A percentile compares a stretch with the other conserved stretches of the same genome.
Evolutionary conservation across 2,797 vertebrate species (phyloP).

Genomic region (Acropternis orthonyx): DNA sequence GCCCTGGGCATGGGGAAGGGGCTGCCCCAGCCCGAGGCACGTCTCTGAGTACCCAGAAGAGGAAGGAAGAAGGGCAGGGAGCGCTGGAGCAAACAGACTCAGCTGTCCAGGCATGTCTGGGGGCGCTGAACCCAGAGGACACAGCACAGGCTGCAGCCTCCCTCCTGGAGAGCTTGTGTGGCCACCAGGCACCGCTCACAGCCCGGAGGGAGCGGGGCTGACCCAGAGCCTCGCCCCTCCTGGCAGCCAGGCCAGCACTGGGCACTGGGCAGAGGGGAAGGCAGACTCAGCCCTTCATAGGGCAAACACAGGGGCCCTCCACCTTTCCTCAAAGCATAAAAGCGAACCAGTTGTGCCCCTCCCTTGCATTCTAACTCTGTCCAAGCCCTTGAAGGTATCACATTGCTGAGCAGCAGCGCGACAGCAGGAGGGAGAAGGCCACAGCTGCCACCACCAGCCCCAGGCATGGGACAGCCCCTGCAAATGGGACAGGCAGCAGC

Average conservation of each 20-base stretch:
- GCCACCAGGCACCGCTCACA: fast-evolving
- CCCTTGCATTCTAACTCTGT: fast-evolving
- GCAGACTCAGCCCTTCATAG: neutral
- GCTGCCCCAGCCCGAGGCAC: neutral
- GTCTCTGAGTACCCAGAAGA: neutral
- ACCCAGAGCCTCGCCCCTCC: neutral
- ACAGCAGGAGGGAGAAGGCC: neutral
- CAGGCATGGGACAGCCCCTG: neutral
- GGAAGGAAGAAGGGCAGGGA: neutral
- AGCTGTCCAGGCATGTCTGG: neutral
- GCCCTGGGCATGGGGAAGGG: neutral
- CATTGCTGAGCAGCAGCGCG: fast-evolving
- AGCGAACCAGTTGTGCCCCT: neutral
- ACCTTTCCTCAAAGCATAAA: fast-evolving
- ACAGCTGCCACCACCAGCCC: neutral
- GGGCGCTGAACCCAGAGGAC: neutral
- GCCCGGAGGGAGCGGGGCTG: fast-evolving
- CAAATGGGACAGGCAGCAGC: neutral
- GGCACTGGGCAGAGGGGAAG: neutral
- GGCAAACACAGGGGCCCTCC: neutral
- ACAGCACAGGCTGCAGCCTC: neutral
- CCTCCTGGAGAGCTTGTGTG: fast-evolving
- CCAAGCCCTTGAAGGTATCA: neutral
- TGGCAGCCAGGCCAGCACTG: neutral
- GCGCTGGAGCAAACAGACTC: neutral